Conservation (phyloP, 1,140 invertebrate species). For the Lasioglossum baleicum region DNA sequence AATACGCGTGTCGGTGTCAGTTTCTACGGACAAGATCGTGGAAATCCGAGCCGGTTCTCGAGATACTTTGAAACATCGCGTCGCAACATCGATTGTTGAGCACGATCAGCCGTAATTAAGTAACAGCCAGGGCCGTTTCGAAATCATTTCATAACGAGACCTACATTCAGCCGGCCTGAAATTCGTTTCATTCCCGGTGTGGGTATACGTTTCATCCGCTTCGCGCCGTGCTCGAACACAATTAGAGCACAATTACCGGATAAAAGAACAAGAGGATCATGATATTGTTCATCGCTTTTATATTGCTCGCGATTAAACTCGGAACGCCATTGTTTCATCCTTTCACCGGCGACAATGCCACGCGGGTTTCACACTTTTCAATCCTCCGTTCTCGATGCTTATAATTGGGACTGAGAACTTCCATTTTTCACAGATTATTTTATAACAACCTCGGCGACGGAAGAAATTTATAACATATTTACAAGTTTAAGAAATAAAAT, state of each 20-base stretch:
- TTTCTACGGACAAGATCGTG: background rate
- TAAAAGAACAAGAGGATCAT: constrained; percentile 18
- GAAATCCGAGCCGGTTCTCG: background rate
- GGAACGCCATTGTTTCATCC: background rate
- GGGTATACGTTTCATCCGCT: constrained; percentile 17
- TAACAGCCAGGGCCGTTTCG: constrained; percentile 43
- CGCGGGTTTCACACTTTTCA: background rate
- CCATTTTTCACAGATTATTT: too few species aligned
- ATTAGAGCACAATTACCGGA: constrained; percentile 28
- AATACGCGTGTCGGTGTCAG: background rate
- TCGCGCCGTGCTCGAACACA: background rate
- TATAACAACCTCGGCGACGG: too few species aligned
- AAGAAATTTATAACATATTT: too few species aligned
- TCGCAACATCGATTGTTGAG: constrained; percentile 17
- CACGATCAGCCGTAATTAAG: constrained; percentile 57
- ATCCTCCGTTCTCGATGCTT: background rate
- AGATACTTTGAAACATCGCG: constrained; percentile 1
- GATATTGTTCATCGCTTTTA: constrained; percentile 17
- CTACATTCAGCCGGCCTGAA: constrained; percentile 51
- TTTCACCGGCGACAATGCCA: background rate
- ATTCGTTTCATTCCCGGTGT: constrained; percentile 36
- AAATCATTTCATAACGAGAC: constrained; percentile 62
- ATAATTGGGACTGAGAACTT: background rate
- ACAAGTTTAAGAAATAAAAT: too few species aligned
- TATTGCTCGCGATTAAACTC: constrained; percentile 9